Base-by-base conservation (phyloP, 1,140 invertebrate genomes). In the Zaprionus taronus region DNA sequence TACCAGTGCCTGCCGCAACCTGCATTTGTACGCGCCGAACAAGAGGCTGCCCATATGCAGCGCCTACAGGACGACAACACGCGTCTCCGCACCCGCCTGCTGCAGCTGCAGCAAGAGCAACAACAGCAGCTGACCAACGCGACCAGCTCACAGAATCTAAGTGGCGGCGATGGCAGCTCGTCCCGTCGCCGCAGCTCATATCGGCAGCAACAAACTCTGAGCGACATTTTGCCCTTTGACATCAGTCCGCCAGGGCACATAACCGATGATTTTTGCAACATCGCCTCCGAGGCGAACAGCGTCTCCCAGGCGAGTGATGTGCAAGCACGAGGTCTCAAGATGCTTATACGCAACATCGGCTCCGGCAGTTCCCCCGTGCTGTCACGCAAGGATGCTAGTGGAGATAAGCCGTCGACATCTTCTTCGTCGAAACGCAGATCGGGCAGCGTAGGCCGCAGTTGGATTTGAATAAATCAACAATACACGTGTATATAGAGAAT, bases 211-310 rank as follows among this genome's bases (percentile, higher is more conserved):
- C 94, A 92, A 56, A 93, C 93, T 24, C 91, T 95, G 0, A 94
- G 93, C 67, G 94, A 93, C 71, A 94, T 95, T 9, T 94, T 94
- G 89, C 94, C 95, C 34, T 94, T 94, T 69, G 93, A 95, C 57
- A 94, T 95, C 15, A 94, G 95, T 61, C 95, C 96, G 5, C 95
- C 97, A 4, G 85, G 95, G 14, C 97, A 97, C 57, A 93, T 98
- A 14, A 96, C 98, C 87, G 98, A 98, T 93, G 98, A 98, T 92
- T 98, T 98, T 94, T 98, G 97, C 91, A 97, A 97, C 26, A 97
- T 98, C 81, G 97, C 97, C 34, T 96, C 97, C 91, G 97, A 96
- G 94, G 93, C 85, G 44, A 91, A 94, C 22, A 86, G 78, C 26
- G 77, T 93, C 5, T 65, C 75, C 0, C 87, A 91, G 55, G 87